Base-by-base conservation (phyloP, 1,140 invertebrate genomes). In the Drosophila trapezifrons region DNA sequence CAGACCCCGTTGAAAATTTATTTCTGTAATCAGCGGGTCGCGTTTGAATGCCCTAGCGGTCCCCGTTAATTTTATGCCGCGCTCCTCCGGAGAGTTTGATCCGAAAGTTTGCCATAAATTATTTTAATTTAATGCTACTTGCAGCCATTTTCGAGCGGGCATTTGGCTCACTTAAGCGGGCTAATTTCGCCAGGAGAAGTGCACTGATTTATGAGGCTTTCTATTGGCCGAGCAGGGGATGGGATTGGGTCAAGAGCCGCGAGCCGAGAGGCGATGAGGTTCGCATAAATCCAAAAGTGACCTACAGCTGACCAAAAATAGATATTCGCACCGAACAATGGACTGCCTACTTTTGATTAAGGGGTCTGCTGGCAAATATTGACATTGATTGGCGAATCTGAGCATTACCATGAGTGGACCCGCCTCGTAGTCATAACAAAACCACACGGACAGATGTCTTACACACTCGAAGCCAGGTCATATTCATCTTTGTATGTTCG, bases 351-450 rank as follows among this genome's bases (percentile, higher is more conserved):
- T 37, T 46, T 67, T 89, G 77, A 89, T 84, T 75, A 66, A 80
- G 73, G 65, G 78, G 63, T 38, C 58, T 9, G 55, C 46, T 56
- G 66, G 37, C 78, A 75, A 89, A 84, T 89, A 84, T 78, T 78
- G 78, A 73, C 82, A 80, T 80, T 71, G 73, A 80, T 73, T 46
- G 56, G 77, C 60, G 73, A 89, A 84, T 66, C 74, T 65, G 43
- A 77, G 71, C 72, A 73, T 60, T 65, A 60, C 60, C 38, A 12
- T 46, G 22, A 51, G 32, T 46, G 63, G 76, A 32, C 59, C 45
- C 56, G 63, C 66, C 67, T 66, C 27, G 32, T 66, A 52, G 49
- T 69, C 42, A 71, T 35, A 46, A 59, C 54, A 65, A 74, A 73
- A 63, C 43, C 45, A 25, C 51, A 57, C 17, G n/a, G 17, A 45